phyloP scores from a whole-genome alignment of 35 echinoderm and acorn worm species.

The Lytechinus variegatus region DNA sequence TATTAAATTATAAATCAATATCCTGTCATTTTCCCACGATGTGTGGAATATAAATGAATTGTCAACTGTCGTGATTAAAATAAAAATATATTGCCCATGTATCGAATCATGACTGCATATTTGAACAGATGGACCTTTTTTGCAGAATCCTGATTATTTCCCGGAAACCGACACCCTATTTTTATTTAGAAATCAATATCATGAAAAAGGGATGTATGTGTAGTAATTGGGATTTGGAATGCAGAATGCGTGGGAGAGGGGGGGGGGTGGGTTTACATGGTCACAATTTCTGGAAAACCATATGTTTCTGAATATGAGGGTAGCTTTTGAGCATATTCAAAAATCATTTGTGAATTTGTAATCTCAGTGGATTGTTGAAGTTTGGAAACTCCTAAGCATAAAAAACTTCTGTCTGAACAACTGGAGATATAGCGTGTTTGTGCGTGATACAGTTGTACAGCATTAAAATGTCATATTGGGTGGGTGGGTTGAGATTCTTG shows the following conservation, averaged over 20 bases:
- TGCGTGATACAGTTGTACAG: too few species aligned
- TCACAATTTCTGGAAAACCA: not conserved
- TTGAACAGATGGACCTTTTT: not conserved
- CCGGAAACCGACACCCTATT: not conserved
- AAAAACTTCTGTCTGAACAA: too few species aligned
- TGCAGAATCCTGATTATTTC: not conserved
- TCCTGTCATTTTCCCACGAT: too few species aligned
- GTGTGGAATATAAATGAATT: too few species aligned
- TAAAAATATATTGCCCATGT: not conserved
- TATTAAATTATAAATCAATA: too few species aligned
- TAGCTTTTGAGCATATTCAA: not conserved
- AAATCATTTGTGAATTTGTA: too few species aligned
- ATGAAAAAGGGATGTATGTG: not conserved
- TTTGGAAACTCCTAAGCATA: too few species aligned
- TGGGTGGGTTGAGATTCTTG: too few species aligned
- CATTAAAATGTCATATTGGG: too few species aligned
- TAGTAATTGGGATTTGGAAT: not conserved
- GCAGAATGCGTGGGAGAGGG: not conserved
- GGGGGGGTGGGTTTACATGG: not conserved
- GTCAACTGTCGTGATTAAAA: too few species aligned
- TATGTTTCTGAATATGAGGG: not conserved
- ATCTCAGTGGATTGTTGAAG: too few species aligned
- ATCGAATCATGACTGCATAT: not conserved
- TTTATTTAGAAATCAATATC: not conserved
- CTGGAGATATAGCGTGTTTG: too few species aligned